Base-by-base conservation (phyloP, 2,797 vertebrate species). In the Myioborus miniatus region DNA sequence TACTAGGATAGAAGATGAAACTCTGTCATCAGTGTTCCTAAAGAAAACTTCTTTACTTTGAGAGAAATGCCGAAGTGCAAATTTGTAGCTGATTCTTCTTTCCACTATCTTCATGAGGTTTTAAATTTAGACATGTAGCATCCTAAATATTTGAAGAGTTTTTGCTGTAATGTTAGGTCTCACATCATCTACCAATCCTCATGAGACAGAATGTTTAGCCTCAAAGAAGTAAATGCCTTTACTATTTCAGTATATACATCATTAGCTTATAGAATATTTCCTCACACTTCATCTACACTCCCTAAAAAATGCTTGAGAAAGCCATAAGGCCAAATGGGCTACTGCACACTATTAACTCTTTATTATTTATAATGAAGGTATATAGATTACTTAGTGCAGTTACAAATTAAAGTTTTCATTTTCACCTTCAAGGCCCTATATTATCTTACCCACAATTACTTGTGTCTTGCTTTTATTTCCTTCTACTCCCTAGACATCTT, bases 401-500 rank as follows among this genome's bases (percentile, higher is more conserved):
- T 72, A 86, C 82, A 91, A 94, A 94, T 89, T 72, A 59, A 84
- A 83, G 55, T 91, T 94, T 93, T 94, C 62, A 78, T 92, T 93
- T 96, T 96, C 89, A 88, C 72, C 87, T 94, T 91, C 79, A 88
- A 88, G 84, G 39, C 24, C 32, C 23, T 93, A 30, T 83, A 91
- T 94, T 81, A 86, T 81, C 89, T 75, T 82, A 59, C 59, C 22
- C 55, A 88, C 55, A 93, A 90, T 79, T 86, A 91, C 79, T 91
- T 84, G 86, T 67, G 67, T 86, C 94, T 92, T 90, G 87, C 79
- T 94, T 96, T 97, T 96, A 95, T 89, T 96, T 96, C 89, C 68
- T 92, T 90, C 70, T 93, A 95, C 86, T 96, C 95, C 95, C 90
- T 87, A 92, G 90, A 88, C 60, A 94, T 90, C 37, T 63, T 84